A percentile compares a stretch with the other conserved stretches of the same genome.
Evolutionary conservation across 1,140 invertebrate genomes (phyloP).

Genomic region (Vanessa tameamea): DNA sequence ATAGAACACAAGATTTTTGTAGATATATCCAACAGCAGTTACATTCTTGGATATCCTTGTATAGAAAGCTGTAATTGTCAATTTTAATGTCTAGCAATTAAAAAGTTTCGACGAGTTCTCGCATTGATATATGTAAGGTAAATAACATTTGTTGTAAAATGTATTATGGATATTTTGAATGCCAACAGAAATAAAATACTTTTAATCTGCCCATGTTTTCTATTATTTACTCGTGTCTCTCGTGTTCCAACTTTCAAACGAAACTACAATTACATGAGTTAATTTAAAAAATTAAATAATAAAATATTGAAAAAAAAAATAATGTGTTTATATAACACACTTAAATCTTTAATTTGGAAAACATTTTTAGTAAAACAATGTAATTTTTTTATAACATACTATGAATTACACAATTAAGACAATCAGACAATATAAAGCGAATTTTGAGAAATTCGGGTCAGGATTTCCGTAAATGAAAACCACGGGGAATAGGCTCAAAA

Average conservation of each 20-base stretch:
- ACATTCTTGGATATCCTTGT: slow-evolving; percentile 34
- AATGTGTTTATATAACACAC: no score
- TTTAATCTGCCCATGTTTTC: slow-evolving; percentile 39
- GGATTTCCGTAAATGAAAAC: not conserved
- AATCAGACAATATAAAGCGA: no score
- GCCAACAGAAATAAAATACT: slow-evolving; percentile 72
- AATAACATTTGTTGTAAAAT: slow-evolving; percentile 76
- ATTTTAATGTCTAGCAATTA: slow-evolving; percentile 73
- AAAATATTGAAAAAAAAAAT: no score
- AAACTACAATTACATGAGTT: not conserved
- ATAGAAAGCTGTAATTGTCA: slow-evolving; percentile 73
- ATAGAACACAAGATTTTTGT: not conserved
- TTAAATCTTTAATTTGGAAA: no score
- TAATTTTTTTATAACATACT: no score
- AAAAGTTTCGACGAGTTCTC: slow-evolving; percentile 62
- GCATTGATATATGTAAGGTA: slow-evolving; percentile 67
- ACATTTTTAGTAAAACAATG: no score
- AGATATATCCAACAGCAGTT: slow-evolving; percentile 21
- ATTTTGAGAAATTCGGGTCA: no score
- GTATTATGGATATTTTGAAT: slow-evolving; percentile 72
- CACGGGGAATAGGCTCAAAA: not conserved
- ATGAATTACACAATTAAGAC: no score
- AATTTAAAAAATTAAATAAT: no score
- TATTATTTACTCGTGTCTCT: slow-evolving; percentile 5
- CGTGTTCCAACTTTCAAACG: not conserved